These are phyloP conservation scores for Poecile montanus DNA, from an alignment of 2,797 vertebrate species.

Conservation along the genomic window DNA sequence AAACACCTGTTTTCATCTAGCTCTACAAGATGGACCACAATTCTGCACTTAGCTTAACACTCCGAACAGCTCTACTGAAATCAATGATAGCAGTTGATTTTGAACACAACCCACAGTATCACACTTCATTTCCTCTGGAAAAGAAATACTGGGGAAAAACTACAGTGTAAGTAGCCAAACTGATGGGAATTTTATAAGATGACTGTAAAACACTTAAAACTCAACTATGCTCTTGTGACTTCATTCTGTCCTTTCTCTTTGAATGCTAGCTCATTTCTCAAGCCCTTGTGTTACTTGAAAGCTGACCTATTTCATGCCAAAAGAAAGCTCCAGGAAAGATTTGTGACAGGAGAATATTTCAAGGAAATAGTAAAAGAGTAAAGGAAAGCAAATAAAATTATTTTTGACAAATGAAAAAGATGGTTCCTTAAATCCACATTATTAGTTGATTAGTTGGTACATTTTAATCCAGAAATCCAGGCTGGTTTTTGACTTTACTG, in stretches of 20 bases:
- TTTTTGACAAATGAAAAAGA: background rate
- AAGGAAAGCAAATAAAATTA: background rate
- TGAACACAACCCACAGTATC: background rate
- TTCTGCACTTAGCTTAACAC: background rate
- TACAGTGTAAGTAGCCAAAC: background rate
- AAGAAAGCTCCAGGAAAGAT: background rate
- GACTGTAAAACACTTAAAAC: background rate
- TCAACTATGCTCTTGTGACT: background rate
- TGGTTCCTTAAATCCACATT: background rate
- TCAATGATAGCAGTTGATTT: background rate
- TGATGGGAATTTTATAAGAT: background rate
- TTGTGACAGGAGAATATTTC: background rate
- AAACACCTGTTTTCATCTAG: constrained; percentile 46
- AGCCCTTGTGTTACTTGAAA: background rate
- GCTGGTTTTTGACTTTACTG: background rate
- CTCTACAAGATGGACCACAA: background rate
- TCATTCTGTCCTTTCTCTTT: background rate
- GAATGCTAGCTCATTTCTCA: background rate
- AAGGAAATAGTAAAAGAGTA: background rate
- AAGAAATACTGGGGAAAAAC: background rate
- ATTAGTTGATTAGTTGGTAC: background rate
- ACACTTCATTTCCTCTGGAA: constrained; percentile 42
- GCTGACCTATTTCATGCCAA: background rate
- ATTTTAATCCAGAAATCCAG: background rate
- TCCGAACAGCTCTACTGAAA: background rate